These are phyloP conservation scores for Centruroides vittatus DNA, from an alignment of 1,140 invertebrate species.

Conservation along the genomic window DNA sequence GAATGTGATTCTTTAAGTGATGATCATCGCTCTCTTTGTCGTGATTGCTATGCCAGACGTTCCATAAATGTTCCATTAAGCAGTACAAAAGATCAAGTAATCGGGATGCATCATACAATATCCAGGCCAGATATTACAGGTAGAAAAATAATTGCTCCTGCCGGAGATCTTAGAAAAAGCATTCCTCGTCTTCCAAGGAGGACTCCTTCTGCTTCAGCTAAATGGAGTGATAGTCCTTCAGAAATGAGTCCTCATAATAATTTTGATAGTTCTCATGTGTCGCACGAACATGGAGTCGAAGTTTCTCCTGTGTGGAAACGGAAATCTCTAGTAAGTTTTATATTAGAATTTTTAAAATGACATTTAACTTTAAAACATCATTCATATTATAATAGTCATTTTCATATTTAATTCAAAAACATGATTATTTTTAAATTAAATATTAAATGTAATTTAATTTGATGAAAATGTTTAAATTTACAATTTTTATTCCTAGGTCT, in stretches of 20 bases:
- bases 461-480: no score
- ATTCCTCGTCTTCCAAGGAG: conserved; percentile 25
- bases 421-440: no score
- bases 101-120: no score
- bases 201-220: conserved; percentile 23
- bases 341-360: background rate
- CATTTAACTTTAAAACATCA: no score
- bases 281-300: conserved; percentile 14
- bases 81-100: background rate
- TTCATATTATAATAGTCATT: no score
- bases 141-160: no score
- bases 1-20: no score
- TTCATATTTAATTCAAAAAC: no score
- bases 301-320: conserved; percentile 48
- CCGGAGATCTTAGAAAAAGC: no score
- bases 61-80: conserved; percentile 6
- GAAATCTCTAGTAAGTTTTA: conserved; percentile 36
- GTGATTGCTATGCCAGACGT: conserved; percentile 3
- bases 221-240: background rate
- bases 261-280: no score
- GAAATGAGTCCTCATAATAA: conserved; percentile 5
- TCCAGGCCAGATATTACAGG: no score
- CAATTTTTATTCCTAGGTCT: conserved; percentile 4
- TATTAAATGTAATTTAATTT: no score
- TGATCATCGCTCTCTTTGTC: background rate